Evolutionary conservation across 2,113 vertebrate genomes (phyloP).

Genomic region (Oplegnathus fasciatus): DNA sequence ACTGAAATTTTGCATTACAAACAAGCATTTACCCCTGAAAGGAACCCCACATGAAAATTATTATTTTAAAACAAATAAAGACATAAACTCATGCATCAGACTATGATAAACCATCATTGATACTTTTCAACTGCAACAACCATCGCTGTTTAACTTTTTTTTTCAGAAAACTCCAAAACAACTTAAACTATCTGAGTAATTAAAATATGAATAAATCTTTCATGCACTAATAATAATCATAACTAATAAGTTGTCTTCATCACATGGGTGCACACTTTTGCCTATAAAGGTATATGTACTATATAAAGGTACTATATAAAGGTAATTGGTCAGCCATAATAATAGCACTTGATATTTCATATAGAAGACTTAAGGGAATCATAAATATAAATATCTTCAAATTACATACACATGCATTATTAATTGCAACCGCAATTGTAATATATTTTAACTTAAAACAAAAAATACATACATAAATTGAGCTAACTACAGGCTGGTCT

Average conservation of each 20-base stretch:
- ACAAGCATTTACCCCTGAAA: conserved; percentile 7
- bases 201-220: not conserved
- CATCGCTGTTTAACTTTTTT: not conserved
- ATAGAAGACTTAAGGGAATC: not conserved
- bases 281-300: not conserved
- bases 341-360: not conserved
- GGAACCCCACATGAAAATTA: not conserved
- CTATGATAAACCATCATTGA: not conserved
- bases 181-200: not conserved
- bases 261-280: not conserved
- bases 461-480: not conserved
- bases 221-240: not conserved
- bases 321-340: conserved; percentile 17
- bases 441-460: conserved; percentile 14
- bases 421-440: not conserved
- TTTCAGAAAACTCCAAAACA: not conserved
- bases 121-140: not conserved
- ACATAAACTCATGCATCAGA: not conserved
- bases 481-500: not conserved
- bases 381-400: conserved; percentile 5
- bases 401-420: not conserved
- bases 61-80: not conserved
- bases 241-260: not conserved
- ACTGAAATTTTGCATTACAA: conserved; percentile 4
- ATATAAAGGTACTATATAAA: too few species aligned